These are phyloP conservation scores for Alentia gelatinosa DNA, from an alignment of 2,888 invertebrate species.

Conservation along the genomic window DNA sequence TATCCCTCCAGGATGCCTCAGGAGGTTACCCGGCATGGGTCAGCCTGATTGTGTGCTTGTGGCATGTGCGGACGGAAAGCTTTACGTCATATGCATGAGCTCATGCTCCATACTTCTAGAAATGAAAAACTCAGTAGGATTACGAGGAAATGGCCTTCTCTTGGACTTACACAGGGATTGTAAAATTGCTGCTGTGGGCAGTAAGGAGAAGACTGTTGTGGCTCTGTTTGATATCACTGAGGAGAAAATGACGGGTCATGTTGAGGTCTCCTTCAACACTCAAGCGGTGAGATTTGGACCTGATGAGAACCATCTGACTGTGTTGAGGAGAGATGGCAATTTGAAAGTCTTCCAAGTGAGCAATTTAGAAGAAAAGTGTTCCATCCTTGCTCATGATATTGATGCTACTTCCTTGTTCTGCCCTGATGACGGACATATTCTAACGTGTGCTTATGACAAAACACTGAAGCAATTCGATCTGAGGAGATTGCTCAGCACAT, in stretches of 20 bases:
- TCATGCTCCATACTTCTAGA: background rate
- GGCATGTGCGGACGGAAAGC: conserved; percentile 54
- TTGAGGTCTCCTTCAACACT: background rate
- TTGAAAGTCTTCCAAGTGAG: background rate
- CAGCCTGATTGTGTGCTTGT: conserved; percentile 55
- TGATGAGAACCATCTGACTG: background rate
- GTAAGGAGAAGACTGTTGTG: conserved; percentile 8
- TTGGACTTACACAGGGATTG: background rate
- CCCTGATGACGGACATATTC: background rate
- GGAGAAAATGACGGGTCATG: background rate
- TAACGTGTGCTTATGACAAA: conserved; percentile 46
- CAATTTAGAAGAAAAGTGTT: background rate
- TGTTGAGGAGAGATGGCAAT: conserved; percentile 10
- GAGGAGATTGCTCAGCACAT: background rate
- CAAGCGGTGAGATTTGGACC: background rate
- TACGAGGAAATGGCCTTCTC: background rate
- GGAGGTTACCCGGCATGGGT: background rate
- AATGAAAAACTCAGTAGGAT: background rate
- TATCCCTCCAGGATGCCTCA: conserved; percentile 52
- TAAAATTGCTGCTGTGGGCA: background rate
- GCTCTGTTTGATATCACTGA: conserved; percentile 40
- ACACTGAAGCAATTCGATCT: conserved; percentile 53
- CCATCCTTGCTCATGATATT: background rate
- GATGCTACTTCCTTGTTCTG: conserved; percentile 6
- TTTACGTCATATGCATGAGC: conserved; percentile 53